Evolutionary conservation across 2,797 vertebrate genomes (phyloP), one percentile per base, ranked within the genome.

Genomic region (Xenops minutus): DNA sequence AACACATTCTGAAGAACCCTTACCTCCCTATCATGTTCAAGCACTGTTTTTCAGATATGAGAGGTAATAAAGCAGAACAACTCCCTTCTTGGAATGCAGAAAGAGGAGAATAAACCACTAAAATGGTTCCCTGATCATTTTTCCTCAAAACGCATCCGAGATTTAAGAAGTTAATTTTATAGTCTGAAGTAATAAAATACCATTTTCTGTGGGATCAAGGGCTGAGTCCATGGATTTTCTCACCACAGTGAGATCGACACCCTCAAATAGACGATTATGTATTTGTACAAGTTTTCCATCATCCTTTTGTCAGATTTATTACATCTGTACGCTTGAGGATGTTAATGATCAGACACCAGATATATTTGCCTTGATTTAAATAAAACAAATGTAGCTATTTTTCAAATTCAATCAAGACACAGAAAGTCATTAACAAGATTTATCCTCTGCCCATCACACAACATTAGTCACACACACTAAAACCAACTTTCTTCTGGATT

Each of bases 401-500:
- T 74, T 92, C 89, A 87, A 85, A 95, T 74, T 71, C 85, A 89
- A 67, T 64, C 82, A 73, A 89, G 77, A 72, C 81, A 94, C 48
- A 83, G 92, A 91, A 95, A 79, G 92, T 92, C 94, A 91, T 85
- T 83, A 91, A 64, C 61, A 72, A 93, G 91, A 95, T 92, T 93
- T 89, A 96, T 92, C 71, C 69, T 68, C 63, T 89, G 80, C 46
- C 79, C 94, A 89, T 88, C 89, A 64, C 44, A 51, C 20, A 68
- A 34, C 63, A 83, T 77, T 19, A 82, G 52, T 67, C 82, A 56
- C 48, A 52, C 17, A 29, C 37, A 64, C 10, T 30, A 64, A 79
- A 68, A 87, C 55, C 30, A 67, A 41, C 15, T 54, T 77, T 36
- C 55, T 5, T 3, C 32, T 34, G 64, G 46, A 43, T 48, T 71